phyloP scores from a whole-genome alignment of 2,797 vertebrate genomes.

The Diglossa cyanea region DNA sequence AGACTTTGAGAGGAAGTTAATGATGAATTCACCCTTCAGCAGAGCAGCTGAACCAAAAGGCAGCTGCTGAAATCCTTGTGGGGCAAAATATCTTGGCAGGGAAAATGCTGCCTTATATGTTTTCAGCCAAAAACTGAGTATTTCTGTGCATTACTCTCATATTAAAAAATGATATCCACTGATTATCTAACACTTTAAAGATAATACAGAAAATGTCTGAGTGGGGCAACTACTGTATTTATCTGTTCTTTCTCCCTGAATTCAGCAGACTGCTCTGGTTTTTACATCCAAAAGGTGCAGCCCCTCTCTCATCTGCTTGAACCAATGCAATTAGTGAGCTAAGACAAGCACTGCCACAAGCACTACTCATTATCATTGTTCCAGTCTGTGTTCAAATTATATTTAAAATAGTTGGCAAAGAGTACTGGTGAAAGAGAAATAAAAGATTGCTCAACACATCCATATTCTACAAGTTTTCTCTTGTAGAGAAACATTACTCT shows the following conservation, averaged over 20 bases:
- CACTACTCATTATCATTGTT: not conserved
- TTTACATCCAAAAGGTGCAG: not conserved
- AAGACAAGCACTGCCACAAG: not conserved
- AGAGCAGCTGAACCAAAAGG: not conserved
- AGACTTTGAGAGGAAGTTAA: not conserved
- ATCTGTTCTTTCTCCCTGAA: not conserved
- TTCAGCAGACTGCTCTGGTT: not conserved
- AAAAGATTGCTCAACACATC: not conserved
- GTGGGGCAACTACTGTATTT: not conserved
- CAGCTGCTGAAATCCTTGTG: not conserved
- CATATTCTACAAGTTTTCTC: conserved; percentile 1
- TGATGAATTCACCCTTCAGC: not conserved
- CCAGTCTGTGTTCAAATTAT: not conserved
- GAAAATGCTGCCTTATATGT: not conserved
- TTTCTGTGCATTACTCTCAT: not conserved
- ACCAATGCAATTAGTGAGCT: not conserved
- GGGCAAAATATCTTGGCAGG: not conserved
- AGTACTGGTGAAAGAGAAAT: not conserved
- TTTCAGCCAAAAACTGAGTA: not conserved
- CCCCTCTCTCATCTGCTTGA: not conserved
- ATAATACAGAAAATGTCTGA: not conserved
- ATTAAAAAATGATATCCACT: not conserved
- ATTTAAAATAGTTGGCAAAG: conserved; percentile 7
- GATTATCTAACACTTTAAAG: not conserved
- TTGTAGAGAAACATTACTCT: not conserved